A percentile compares a stretch with the other conserved stretches of the same genome.
These are phyloP conservation scores for Poeciliopsis turneri DNA, from an alignment of 2,797 vertebrate genomes.

Conservation along the genomic window DNA sequence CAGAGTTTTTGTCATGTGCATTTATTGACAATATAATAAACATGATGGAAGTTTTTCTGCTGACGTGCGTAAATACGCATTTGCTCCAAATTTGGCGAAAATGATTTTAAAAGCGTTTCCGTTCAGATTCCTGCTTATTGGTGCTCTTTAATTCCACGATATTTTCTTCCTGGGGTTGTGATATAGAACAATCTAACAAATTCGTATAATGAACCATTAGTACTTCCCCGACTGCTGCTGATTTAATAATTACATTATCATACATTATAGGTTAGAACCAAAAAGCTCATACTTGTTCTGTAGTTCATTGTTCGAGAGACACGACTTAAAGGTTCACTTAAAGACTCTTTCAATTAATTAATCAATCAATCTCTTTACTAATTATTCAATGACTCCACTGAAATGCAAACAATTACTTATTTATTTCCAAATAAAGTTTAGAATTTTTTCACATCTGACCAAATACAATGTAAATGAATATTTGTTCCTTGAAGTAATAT, in stretches of 20 bases:
- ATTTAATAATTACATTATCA: background rate
- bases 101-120: conserved; percentile 2
- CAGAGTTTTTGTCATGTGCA: background rate
- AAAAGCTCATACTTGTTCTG: conserved; percentile 62
- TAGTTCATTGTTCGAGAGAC: conserved; percentile 52
- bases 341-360: background rate
- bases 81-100: background rate
- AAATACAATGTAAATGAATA: background rate
- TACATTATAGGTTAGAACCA: conserved; percentile 60
- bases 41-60: background rate
- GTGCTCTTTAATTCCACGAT: too few species aligned
- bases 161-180: background rate
- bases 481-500: background rate
- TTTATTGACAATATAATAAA: too few species aligned
- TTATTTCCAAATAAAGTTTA: fast-evolving
- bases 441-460: background rate
- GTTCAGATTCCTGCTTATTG: background rate
- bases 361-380: background rate
- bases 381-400: conserved; percentile 44
- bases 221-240: conserved; percentile 33
- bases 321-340: background rate
- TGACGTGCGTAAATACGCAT: conserved; percentile 20
- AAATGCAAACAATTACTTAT: conserved; percentile 4
- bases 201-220: conserved; percentile 12
- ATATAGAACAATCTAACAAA: conserved; percentile 30